Percentiles rank a stretch among this genome's conserved stretches.
phyloP scores from a whole-genome alignment of 2,113 vertebrate genomes.

The Solea senegalensis region DNA sequence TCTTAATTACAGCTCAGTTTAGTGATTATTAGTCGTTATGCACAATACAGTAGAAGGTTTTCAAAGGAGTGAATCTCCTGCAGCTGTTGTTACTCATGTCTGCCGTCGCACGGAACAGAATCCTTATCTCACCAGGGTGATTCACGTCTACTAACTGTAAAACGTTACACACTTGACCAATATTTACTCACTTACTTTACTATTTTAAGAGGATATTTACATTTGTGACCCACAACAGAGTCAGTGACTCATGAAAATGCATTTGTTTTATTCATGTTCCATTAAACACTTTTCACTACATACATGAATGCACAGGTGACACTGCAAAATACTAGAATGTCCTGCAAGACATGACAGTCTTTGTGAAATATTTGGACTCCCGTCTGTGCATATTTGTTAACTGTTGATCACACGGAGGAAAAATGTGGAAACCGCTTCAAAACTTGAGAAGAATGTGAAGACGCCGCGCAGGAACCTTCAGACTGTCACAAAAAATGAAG shows the following conservation, averaged over 20 bases:
- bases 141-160: no score
- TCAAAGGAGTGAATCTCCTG: no score
- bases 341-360: background rate
- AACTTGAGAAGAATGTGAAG: conserved; percentile 26
- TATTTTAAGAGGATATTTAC: no score
- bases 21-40: background rate
- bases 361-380: background rate
- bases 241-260: background rate
- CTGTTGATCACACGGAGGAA: conserved; percentile 10
- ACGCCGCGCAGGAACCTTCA: conserved; percentile 5
- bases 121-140: no score
- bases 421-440: conserved; percentile 9
- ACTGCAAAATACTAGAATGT: background rate
- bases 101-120: no score
- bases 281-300: no score
- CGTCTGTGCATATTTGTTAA: background rate
- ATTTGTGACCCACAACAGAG: background rate
- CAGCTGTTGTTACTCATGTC: no score
- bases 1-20: background rate
- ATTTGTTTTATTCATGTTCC: background rate
- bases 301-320: background rate
- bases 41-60: no score
- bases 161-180: no score
- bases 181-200: no score
- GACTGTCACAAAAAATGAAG: background rate